Base-by-base conservation (phyloP, 2,888 invertebrate genomes). In the Oscheius sp. region DNA sequence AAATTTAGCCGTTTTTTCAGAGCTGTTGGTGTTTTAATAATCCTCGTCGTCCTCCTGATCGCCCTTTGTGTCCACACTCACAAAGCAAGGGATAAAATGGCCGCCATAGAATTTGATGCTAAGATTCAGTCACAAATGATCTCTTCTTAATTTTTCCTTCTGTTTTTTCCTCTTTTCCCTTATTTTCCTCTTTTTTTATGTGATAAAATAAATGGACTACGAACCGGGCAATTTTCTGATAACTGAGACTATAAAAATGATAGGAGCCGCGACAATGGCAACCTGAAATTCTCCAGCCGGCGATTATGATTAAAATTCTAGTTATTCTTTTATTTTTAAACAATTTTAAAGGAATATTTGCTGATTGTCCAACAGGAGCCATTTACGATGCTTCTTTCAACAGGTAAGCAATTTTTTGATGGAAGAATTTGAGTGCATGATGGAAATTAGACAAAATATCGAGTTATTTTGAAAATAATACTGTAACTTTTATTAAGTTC, bases 311-410 rank as follows among this genome's bases (percentile, higher is more conserved):
- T 6, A 5, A 5, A 25, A 6, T 25, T 25, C 55, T 55, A 18
- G 2, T 23, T 55, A 55, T 55, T 35, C 35, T 35, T 9, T 3
- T 35, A 6, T 9, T 35, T 35, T 35, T 35, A 9, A 6, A 35
- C 9, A 35, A 9, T 35, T 35, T 35, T 35, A 3, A 49, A 49
- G 55, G 25, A 55, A 13, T 13, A 23, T 7, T 3, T 3, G 41
- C 61, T 23, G 61, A n/a, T 18, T 61, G 61, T 45, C 61, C 61
- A n/a, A 61, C n/a, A 18, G 61, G 43, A 43, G 41, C 61, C 21
- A 43, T 61, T 18, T 61, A 43, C 21, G 61, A 61, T 21, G 41
- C 61, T 13, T 61, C 61, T 2, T 61, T 61, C 21, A 61, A 61
- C 45, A 41, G 61, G 61, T 61, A n/a, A n/a, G n/a, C n/a, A n/a